Evolutionary conservation across 2,888 invertebrate species (phyloP).

Genomic region (Melanostoma mellinum): DNA sequence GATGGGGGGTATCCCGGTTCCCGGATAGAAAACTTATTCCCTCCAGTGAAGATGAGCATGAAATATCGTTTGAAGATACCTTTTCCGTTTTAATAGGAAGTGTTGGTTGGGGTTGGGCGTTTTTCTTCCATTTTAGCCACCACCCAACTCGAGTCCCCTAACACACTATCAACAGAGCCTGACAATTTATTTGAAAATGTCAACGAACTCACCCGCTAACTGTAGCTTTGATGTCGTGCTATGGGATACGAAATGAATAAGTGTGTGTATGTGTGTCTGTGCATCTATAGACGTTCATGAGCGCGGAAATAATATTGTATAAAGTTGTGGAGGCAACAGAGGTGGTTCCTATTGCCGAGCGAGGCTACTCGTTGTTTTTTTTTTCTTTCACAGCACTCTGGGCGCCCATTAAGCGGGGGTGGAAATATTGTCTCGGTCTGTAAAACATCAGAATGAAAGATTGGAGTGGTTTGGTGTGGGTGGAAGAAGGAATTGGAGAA

Average conservation of each 20-base stretch:
- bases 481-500: conserved; percentile 7
- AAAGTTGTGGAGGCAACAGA: not conserved
- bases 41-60: conserved; percentile 57
- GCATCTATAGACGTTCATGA: conserved; percentile 56
- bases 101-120: conserved; percentile 7
- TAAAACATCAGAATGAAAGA: conserved; percentile 20
- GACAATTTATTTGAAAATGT: conserved; percentile 63
- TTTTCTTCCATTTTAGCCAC: not conserved
- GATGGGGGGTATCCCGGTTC: not conserved
- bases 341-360: conserved; percentile 23
- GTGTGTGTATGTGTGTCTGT: conserved; percentile 4
- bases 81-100: conserved; percentile 44
- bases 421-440: conserved; percentile 29
- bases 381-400: conserved; percentile 45
- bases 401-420: conserved; percentile 51
- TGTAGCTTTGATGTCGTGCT: conserved; percentile 16
- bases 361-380: conserved; percentile 50
- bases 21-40: conserved; percentile 42
- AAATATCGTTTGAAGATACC: conserved; percentile 61
- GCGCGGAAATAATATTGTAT: conserved; percentile 63
- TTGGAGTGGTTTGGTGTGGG: not conserved
- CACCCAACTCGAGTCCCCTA: not conserved
- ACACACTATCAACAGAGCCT: not conserved
- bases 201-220: conserved; percentile 66
- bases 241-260: not conserved